Evolutionary conservation across 1,140 invertebrate genomes (phyloP).

Genomic region (Physella acuta): DNA sequence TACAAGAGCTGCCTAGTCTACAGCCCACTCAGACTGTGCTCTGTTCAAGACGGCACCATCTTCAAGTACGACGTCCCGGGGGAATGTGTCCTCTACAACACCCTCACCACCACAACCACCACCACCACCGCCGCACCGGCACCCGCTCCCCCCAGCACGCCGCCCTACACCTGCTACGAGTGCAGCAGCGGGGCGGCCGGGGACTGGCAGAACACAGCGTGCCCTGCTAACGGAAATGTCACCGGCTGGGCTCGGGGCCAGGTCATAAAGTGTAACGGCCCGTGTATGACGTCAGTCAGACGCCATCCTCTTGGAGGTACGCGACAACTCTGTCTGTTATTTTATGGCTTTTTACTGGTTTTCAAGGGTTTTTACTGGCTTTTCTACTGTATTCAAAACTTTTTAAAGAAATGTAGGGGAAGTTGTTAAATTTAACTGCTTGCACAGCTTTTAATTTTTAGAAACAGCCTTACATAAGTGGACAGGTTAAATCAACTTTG

Average conservation of each 20-base stretch:
- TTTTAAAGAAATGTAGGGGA: not conserved
- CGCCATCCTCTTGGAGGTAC: not conserved
- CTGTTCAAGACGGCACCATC: no score
- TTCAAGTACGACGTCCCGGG: no score
- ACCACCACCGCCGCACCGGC: not conserved
- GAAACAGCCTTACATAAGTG: not conserved
- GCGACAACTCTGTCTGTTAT: not conserved
- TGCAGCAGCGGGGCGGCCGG: not conserved
- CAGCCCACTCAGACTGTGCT: no score
- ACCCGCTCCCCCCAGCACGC: no score
- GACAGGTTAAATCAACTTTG: not conserved
- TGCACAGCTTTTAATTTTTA: not conserved
- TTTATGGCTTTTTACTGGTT: not conserved
- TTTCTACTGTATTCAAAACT: not conserved
- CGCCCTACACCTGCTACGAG: not conserved
- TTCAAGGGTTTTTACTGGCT: not conserved
- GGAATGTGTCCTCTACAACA: no score
- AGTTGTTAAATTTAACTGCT: not conserved
- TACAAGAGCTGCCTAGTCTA: no score
- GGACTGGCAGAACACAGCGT: not conserved
- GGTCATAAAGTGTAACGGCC: not conserved
- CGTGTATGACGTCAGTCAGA: not conserved
- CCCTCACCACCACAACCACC: not conserved
- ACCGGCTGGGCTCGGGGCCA: not conserved
- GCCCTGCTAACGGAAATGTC: slow-evolving; percentile 4